phyloP scores from a whole-genome alignment of 2,888 invertebrate species.

The Coecobrya sp. region DNA sequence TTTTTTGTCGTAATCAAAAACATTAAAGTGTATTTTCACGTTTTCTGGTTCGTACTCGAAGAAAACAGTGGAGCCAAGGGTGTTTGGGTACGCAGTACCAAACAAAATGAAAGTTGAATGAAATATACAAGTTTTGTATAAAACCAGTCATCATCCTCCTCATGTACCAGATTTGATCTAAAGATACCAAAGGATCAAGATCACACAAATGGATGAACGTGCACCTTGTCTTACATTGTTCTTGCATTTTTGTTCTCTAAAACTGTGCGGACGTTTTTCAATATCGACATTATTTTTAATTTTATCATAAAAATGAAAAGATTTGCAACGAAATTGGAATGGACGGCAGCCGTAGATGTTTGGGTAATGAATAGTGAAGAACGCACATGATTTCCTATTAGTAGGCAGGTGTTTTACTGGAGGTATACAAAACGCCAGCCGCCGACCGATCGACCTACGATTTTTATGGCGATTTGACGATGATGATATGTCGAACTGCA shows the following conservation, averaged over 20 bases:
- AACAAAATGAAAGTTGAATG: slow-evolving; percentile 26
- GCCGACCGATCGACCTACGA: slow-evolving; percentile 17
- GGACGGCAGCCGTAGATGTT: background rate
- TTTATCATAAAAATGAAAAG: background rate
- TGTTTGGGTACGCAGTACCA: too few relatives aligned
- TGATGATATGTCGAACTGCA: slow-evolving; percentile 23
- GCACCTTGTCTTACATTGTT: background rate
- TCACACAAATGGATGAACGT: background rate
- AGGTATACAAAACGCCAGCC: slow-evolving; percentile 50
- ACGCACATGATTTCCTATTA: slow-evolving; percentile 5
- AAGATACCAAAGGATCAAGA: slow-evolving; percentile 61
- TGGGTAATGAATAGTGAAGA: background rate
- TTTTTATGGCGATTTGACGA: slow-evolving; percentile 70
- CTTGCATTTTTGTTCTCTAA: background rate
- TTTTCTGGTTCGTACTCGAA: background rate
- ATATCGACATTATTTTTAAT: background rate
- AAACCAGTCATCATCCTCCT: slow-evolving; percentile 71
- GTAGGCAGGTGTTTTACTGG: slow-evolving; percentile 46
- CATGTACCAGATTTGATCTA: slow-evolving; percentile 72
- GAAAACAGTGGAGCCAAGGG: background rate
- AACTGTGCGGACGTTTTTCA: background rate
- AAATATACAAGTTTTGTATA: slow-evolving; percentile 9
- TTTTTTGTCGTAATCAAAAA: slow-evolving; percentile 10
- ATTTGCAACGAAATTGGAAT: background rate
- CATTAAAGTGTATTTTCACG: background rate